phyloP scores from a whole-genome alignment of 2,888 invertebrate species.

The Caenorhabditis angaria region DNA sequence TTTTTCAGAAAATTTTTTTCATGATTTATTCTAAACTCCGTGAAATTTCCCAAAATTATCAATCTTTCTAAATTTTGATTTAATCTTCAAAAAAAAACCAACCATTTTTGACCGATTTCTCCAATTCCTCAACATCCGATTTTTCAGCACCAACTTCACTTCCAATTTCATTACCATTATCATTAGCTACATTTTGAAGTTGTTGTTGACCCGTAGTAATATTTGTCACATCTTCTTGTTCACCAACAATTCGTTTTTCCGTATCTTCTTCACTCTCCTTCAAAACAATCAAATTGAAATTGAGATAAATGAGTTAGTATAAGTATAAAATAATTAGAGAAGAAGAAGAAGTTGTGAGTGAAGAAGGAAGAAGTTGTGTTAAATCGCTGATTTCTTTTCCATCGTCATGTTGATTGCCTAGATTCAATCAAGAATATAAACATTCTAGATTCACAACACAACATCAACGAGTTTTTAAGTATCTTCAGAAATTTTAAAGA shows the following conservation, averaged over 20 bases:
- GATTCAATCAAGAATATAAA: not conserved
- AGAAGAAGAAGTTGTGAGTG: not conserved
- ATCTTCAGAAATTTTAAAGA: too few relatives aligned
- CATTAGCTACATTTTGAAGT: too few relatives aligned
- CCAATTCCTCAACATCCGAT: not conserved
- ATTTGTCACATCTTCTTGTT: not conserved
- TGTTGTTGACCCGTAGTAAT: not conserved
- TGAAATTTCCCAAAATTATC: too few relatives aligned
- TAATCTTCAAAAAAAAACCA: not conserved
- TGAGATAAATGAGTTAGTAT: too few relatives aligned
- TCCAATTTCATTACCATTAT: not conserved
- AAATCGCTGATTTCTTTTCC: not conserved
- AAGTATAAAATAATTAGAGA: not conserved
- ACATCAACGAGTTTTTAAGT: not conserved
- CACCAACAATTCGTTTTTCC: not conserved
- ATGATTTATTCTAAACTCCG: too few relatives aligned
- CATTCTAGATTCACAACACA: not conserved
- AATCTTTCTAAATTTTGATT: too few relatives aligned
- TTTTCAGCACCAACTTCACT: not conserved
- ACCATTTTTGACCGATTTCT: not conserved
- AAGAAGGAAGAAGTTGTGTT: not conserved
- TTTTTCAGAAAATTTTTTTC: too few relatives aligned
- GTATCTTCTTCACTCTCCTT: not conserved
- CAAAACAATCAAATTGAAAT: not conserved
- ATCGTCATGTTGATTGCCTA: not conserved